Evolutionary conservation across 2,888 invertebrate genomes (phyloP), one percentile per base, ranked within the genome.

Genomic region (Mesodorylaimus sp.): DNA sequence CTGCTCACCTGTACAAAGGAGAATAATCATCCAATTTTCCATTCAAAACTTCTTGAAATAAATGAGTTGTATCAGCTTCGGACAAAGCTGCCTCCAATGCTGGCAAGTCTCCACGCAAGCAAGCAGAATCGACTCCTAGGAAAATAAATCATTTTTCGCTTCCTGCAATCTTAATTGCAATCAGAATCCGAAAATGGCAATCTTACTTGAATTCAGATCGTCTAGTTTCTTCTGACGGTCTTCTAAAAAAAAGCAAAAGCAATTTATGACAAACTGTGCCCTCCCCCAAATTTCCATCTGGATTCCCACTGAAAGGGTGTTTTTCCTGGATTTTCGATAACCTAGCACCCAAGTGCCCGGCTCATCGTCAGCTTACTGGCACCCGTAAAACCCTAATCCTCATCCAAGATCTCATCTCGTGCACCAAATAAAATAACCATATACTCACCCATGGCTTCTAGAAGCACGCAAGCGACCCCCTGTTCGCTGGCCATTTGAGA

Each of bases 21-120:
- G 87, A 86, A 61, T 83, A 85, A 23, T 83, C 82, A 1, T 87
- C 88, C 52, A 79, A 80, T 1, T 85, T 85, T 2, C 86, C 81
- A 73, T 84, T 77, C 66, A 89, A 89, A 56, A 85, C 77, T 48
- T 88, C 75, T 46, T 60, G 41, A 10, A 43, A 43, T 13, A 43
- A 26, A n/a, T n/a, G n/a, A 13, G 24, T 24, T 23, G 25, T 45
- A 16, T 50, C 24, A 43, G 54, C 45, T 47, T 50, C 19, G 36
- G 37, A 13, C 54, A 87, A 71, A 51, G 80, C 71, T 25, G 75
- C 75, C 57, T 75, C 75, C 13, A 83, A 78, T 32, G 76, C 75
- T 19, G 71, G 68, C 2, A 74, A 73, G 61, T 86, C 84, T 0
- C 81, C 82, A n/a, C 77, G 74, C 48, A 74, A 71, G 56, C 84